Evolutionary conservation across 2,888 invertebrate species (phyloP).

Genomic region (Colostygia pectinataria): DNA sequence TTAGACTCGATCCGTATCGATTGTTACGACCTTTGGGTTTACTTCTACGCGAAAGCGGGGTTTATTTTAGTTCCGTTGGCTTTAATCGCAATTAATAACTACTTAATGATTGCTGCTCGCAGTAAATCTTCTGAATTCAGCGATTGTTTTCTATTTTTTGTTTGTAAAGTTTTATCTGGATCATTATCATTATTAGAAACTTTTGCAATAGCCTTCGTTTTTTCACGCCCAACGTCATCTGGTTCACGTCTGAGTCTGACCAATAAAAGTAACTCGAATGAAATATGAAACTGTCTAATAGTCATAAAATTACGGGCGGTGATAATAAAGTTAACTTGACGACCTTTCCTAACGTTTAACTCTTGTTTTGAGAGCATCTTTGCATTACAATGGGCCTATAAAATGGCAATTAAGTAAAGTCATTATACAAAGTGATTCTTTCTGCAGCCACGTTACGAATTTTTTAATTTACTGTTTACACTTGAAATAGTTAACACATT

Average conservation of each 20-base stretch:
- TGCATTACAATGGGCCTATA: conserved; percentile 46
- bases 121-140: conserved; percentile 9
- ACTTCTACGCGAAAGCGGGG: conserved; percentile 55
- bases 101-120: conserved; percentile 27
- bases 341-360: conserved; percentile 47
- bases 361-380: conserved; percentile 39
- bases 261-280: conserved; percentile 20
- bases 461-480: conserved; percentile 21
- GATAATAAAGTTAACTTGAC: conserved; percentile 38
- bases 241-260: conserved; percentile 19
- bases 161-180: conserved; percentile 21
- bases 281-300: conserved; percentile 16
- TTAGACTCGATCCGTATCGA: conserved; percentile 71
- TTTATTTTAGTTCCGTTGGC: conserved; percentile 43
- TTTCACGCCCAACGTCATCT: conserved; percentile 8
- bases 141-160: conserved; percentile 5
- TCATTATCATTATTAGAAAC: conserved; percentile 27
- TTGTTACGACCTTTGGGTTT: conserved; percentile 56
- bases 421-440: conserved; percentile 40
- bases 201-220: conserved; percentile 19
- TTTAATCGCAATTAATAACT: conserved; percentile 34
- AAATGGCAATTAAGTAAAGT: conserved; percentile 43
- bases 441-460: conserved; percentile 29
- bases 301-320: conserved; percentile 33
- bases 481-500: conserved; percentile 7